Base-by-base conservation (phyloP, 2,797 vertebrate species). In the Lophius americanus region DNA sequence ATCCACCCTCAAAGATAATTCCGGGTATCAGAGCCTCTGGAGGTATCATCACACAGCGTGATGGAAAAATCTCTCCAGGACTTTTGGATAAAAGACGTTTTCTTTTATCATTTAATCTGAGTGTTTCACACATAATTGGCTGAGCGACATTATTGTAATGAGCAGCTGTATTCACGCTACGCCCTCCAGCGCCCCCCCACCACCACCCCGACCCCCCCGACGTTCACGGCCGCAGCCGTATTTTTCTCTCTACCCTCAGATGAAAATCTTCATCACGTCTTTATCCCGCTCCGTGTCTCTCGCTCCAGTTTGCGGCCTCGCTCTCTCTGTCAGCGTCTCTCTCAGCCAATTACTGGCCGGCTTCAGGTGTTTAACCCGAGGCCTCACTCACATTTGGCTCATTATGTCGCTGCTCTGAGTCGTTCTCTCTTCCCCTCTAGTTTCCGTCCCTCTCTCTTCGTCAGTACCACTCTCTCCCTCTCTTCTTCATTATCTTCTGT, bases 341-440 rank as follows among this genome's bases (percentile, higher is more conserved):
- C 68, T 83, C 82, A 81, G 76, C 81, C 87, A 89, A 91, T 91
- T 88, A 89, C 70, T 37, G 41, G n/a, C 71, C 68, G 69, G 58
- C 85, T 87, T 62, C 63, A 70, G 84, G 83, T 86, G 76, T 67
- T 86, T 88, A 78, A 88, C 86, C 79, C 49, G 43, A 6, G 69
- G 84, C 76, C 65, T 69, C 52, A 1, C 60, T 78, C 64, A 86
- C 87, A 85, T 72, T 79, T 73, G 75, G 64, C 79, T 84, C 81
- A 79, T 88, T 89, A 87, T 85, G 70, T 72, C n/a, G 3, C 72
- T 42, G 49, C 78, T 83, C 79, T 84, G 68, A 77, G 80, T 85
- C 73, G 64, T 46, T 35, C 52, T 42, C 59, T 54, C 33, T 0
- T 38, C 35, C 53, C 67, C 50, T 57, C 13, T 5, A 37, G 51